Evolutionary conservation across 2,797 vertebrate species (phyloP).

Genomic region (Melanogrammus aeglefinus): DNA sequence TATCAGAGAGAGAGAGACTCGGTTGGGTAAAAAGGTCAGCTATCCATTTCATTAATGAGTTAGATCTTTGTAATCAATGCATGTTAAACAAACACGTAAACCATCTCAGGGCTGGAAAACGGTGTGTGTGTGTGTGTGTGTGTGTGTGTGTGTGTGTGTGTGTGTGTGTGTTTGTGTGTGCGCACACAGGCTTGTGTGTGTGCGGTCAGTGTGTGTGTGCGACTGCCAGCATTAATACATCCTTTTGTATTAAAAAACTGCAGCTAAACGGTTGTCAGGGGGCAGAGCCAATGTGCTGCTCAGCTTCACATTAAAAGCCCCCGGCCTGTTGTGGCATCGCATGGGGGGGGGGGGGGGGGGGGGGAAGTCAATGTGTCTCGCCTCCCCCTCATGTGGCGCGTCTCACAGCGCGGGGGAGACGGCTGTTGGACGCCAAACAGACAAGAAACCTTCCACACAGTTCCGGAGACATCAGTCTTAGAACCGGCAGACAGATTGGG

Average conservation of each 20-base stretch:
- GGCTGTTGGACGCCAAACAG: too few species aligned
- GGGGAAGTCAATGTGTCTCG: too few species aligned
- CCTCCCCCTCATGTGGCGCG: too few species aligned
- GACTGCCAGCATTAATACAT: conserved; percentile 45
- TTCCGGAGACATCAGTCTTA: too few species aligned
- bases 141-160: conserved; percentile 6
- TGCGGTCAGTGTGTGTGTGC: conserved; percentile 1
- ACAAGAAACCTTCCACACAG: too few species aligned
- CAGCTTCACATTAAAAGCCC: conserved; percentile 11
- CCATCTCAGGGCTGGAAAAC: conserved; percentile 39
- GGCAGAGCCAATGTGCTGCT: neutral
- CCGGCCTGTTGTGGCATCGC: too few species aligned
- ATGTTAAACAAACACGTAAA: conserved; percentile 69
- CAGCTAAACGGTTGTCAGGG: conserved; percentile 25
- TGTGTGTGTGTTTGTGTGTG: too few species aligned
- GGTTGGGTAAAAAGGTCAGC: conserved; percentile 43
- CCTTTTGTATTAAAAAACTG: conserved; percentile 39
- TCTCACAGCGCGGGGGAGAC: too few species aligned
- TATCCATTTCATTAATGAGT: conserved; percentile 58
- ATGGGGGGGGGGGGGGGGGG: too few species aligned
- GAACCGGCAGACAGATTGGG: too few species aligned
- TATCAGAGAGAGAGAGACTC: neutral
- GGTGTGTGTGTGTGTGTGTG: neutral
- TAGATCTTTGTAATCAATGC: conserved; percentile 61
- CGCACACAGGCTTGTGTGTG: neutral